phyloP scores from a whole-genome alignment of 30 jellyfish, hydroid and myxozoan genomes.

The Aurelia aurita region DNA sequence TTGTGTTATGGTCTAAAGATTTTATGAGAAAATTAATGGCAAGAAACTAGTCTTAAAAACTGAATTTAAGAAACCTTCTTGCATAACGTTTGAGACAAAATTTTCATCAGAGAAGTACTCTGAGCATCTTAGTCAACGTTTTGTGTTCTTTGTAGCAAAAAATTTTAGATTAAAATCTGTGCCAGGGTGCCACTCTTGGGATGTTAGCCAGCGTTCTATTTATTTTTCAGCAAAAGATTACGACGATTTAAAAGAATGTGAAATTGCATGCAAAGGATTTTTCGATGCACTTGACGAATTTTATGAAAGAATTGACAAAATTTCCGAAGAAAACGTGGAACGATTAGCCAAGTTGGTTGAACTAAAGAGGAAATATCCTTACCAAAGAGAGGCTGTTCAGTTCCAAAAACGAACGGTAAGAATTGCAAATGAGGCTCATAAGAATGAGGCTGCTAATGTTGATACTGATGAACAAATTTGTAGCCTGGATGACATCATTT shows the following conservation, averaged over 20 bases:
- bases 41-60: too few species aligned
- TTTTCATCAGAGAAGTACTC: too few species aligned
- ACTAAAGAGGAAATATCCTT: background rate
- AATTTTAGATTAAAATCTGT: too few species aligned
- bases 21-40: too few species aligned
- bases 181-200: too few species aligned
- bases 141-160: background rate
- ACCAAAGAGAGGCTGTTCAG: background rate
- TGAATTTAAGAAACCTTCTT: too few species aligned
- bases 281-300: constrained; percentile 20
- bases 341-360: background rate
- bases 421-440: background rate
- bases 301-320: background rate
- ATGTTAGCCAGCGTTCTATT: too few species aligned
- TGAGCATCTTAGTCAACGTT: background rate
- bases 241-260: constrained; percentile 6
- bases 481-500: background rate
- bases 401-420: background rate
- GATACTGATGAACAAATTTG: background rate
- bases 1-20: too few species aligned
- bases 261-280: constrained; percentile 15
- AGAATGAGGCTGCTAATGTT: background rate
- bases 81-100: too few species aligned
- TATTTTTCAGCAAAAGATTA: background rate
- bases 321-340: background rate